These are phyloP conservation scores for Aethes cnicana DNA, from an alignment of 2,888 invertebrate genomes.

Conservation along the genomic window DNA sequence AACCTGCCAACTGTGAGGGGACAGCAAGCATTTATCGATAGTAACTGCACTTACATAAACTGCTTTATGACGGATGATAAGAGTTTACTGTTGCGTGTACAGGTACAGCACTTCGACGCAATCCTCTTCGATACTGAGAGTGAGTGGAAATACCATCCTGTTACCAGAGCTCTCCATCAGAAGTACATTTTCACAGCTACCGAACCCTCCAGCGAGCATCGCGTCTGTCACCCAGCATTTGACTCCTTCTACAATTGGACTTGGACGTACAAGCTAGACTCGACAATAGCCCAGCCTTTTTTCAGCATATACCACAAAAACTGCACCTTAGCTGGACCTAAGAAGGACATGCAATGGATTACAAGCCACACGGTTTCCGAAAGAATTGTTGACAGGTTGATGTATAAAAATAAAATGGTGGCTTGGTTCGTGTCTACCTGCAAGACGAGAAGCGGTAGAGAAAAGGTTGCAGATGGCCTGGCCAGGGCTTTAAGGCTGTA, in stretches of 20 bases:
- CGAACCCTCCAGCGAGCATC: conserved; percentile 54
- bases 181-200: conserved; percentile 72
- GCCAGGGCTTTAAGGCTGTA: conserved; percentile 45
- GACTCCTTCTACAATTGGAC: conserved; percentile 62
- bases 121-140: conserved; percentile 78
- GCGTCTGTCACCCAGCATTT: conserved; percentile 49
- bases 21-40: conserved; percentile 50
- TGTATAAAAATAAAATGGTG: conserved; percentile 54
- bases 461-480: conserved; percentile 41
- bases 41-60: conserved; percentile 62
- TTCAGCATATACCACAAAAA: conserved; percentile 51
- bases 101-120: conserved; percentile 77
- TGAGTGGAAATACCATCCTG: conserved; percentile 52
- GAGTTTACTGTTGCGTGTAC: conserved; percentile 46
- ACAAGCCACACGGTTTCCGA: conserved; percentile 45
- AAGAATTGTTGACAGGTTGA: conserved; percentile 44
- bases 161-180: conserved; percentile 60
- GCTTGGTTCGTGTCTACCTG: conserved; percentile 71
- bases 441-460: conserved; percentile 42
- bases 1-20: conserved; percentile 42
- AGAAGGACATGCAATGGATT: conserved; percentile 56
- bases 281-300: conserved; percentile 56
- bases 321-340: conserved; percentile 58
- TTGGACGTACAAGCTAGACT: conserved; percentile 65
- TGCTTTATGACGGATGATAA: conserved; percentile 69